Evolutionary conservation across 2,113 vertebrate species (phyloP), one percentile per base, ranked within the genome.

Genomic region (Myocastor coypus): DNA sequence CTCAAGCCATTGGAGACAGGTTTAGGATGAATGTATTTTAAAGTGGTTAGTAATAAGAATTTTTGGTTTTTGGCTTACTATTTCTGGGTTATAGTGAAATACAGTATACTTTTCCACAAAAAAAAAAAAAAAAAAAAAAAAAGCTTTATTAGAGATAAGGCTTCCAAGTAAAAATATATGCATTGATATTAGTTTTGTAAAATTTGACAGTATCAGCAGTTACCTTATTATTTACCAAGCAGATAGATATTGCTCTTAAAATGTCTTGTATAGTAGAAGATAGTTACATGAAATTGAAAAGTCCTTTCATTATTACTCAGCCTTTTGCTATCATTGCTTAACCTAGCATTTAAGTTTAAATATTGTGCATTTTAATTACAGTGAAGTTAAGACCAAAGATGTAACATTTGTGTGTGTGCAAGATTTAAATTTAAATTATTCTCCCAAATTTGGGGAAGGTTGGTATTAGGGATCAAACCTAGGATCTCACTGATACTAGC

Each of bases 401-500:
- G 9, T 69, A 94, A 75, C 30, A 69, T 66, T n/a, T 87, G 50
- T 91, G 5, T 87, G 50, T 91, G 5, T 92, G 26, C 12, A 94
- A 83, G 68, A 83, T 95, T 96, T 87, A 96, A 94, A 80, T 90
- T 61, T 37, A 40, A 86, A 94, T 61, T 46, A 85, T 52, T 94
- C 83, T 34, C 26, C 7, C 37, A 84, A 55, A 84, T 83, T 46
- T 46, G 34, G 20, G 20, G 34, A 59, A 12, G n/a, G 6, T 24
- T 55, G 40, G 40, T 46, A 42, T 75, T 75, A 13, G 32, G 30
- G 22, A 34, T 64, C 34, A 20, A 14, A n/a, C 42, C 46, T 16
- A 55, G 40, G 40, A 4, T 22, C 57, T 75, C 37, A 42, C 11
- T 10, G 20, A 64, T 28, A 20, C 87, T 50, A 64, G 24, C 13